Evolutionary conservation across 1,140 invertebrate species (phyloP), one percentile per base, ranked within the genome.

Genomic region (Drosophila arawakana): DNA sequence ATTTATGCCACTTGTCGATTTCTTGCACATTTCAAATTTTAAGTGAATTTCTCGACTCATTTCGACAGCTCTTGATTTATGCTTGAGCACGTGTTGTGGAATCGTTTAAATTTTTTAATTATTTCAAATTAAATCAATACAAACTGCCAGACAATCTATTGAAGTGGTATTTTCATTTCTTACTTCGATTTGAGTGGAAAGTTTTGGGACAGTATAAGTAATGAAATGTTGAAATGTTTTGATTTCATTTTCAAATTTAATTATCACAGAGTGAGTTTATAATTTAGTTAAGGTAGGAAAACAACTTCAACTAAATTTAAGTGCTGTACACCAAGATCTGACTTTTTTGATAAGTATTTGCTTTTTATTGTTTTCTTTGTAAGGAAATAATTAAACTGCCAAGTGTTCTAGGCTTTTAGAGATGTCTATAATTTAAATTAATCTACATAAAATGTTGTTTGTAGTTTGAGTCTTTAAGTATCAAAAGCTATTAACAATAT

Each of bases 21-120:
- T 58, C 63, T 37, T 41, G 13, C 55, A 57, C 47, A 68, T 52
- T 69, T 61, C 18, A 54, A 30, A 39, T 59, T 60, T 55, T 43
- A 74, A 65, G 35, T 63, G 39, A 37, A 41, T 60, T 60, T 49
- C 68, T 69, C 73, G 49, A 73, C 68, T 79, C 73, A 65, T 73
- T 78, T 46, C 60, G 59, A 73, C 49, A 79, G 70, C 44, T 41
- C 41, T 58, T 58, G 63, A 71, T 73, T 73, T 57, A 30, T 3
- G 8, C 3, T 7, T 11, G 11, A 15, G 7, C 21, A 49, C 34
- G 41, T 46, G 46, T 60, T 41, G 59, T 73, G 50, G 52, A 37
- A 21, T 35, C 47, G 41, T 61, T 65, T 43, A 30, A 37, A 67
- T 61, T 73, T 57, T 43, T 37, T 13, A 46, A 15, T 60, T 30